Evolutionary conservation across 2,113 vertebrate species (phyloP).

Genomic region (Ceratotherium simum): DNA sequence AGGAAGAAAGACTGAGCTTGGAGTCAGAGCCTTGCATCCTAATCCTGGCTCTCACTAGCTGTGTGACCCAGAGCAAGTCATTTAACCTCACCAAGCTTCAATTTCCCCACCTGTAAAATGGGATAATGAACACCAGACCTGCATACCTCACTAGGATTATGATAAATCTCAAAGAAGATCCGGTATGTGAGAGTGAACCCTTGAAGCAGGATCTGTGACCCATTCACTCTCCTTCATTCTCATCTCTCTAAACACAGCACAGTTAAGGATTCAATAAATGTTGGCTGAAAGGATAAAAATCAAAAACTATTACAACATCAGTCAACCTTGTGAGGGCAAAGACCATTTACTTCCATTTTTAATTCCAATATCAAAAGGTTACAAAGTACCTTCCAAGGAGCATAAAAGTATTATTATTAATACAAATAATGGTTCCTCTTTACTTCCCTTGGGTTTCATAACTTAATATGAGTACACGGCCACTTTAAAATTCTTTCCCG

Average conservation of each 20-base stretch:
- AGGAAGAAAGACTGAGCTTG: neutral
- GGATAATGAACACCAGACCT: neutral
- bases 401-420: neutral
- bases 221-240: neutral
- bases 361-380: neutral
- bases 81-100: neutral
- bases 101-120: neutral
- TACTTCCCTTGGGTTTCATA: slow-evolving; percentile 44
- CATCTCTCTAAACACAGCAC: neutral
- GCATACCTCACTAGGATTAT: neutral
- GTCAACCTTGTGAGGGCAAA: neutral
- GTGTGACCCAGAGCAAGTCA: neutral
- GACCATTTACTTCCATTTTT: neutral
- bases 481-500: slow-evolving; percentile 45
- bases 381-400: neutral
- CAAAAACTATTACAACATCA: neutral
- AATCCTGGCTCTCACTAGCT: neutral
- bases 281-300: neutral
- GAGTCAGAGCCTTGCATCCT: neutral
- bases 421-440: neutral
- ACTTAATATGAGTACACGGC: slow-evolving; percentile 10
- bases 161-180: neutral
- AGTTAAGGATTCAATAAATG: neutral
- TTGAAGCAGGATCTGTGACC: neutral
- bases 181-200: neutral